Base-by-base conservation (phyloP, 2,888 invertebrate genomes). In the Sarcophaga carnaria region DNA sequence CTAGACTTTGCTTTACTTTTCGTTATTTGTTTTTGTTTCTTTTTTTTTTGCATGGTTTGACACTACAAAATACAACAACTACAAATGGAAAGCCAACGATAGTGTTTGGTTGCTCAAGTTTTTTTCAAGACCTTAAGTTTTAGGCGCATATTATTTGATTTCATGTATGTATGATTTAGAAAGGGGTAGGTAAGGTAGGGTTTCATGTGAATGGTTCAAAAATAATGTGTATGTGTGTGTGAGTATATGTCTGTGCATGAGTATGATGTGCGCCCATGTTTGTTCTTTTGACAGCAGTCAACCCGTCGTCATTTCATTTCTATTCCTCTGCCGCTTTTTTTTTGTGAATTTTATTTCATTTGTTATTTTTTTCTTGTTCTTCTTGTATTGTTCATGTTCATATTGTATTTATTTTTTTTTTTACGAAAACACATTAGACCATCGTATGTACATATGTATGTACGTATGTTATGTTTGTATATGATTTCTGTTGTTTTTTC, bases 271-370 rank as follows among this genome's bases (percentile, higher is more conserved):
- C 91, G 92, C 92, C 91, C 91, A 92, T 91, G 92, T 92, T 92
- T 92, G 92, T 92, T 92, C 91, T 91, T 92, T 91, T 93, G 93
- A 92, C 93, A 93, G 91, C 91, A 92, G 93, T 92, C 93, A 92
- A 92, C 92, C 92, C 92, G 92, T 92, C 92, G 92, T 92, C 92
- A 92, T 92, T 91, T 92, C 91, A 91, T 91, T 92, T 91, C 91
- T 90, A 85, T 87, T 88, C 79, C 91, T 92, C 92, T 92, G 91
- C 92, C 92, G 92, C 91, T 83, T 83, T 82, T 91, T 91, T 90
- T 83, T 83, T 72, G 10, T 37, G 37, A 37, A 37, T 37, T 37
- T 37, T 64, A 37, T 64, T 77, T 71, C 5, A 22, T 25, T 54
- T 54, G 54, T 54, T 14, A 8, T 71, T 54, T 71, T n/a, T 25